Conservation (phyloP, 2,797 vertebrate species). For the Cottoperca gobio region DNA sequence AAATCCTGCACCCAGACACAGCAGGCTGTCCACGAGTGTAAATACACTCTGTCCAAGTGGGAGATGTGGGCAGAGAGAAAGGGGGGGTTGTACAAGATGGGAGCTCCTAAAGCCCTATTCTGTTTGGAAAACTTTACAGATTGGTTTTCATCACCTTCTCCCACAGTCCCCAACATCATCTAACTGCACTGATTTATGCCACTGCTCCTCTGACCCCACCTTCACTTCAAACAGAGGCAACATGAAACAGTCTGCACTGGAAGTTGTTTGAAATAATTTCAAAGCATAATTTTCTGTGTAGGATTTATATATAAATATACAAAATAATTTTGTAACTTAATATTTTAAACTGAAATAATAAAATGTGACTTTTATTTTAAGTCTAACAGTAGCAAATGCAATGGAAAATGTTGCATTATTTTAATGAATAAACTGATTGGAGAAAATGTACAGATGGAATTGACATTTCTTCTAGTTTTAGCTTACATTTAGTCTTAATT, state of each 20-base stretch:
- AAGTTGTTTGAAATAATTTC: no score
- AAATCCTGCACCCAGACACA: slow-evolving; percentile 54
- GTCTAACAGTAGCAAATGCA: no score
- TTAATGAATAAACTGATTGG: no score
- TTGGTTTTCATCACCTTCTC: slow-evolving; percentile 87
- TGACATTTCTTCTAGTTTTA: background rate
- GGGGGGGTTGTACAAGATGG: slow-evolving; percentile 26
- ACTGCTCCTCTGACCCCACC: slow-evolving; percentile 85
- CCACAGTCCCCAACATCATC: slow-evolving; percentile 34
- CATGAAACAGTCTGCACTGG: slow-evolving; percentile 41
- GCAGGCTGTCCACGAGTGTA: slow-evolving; percentile 54
- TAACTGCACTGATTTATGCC: slow-evolving; percentile 87
- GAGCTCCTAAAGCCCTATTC: slow-evolving; percentile 64
- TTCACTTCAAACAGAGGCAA: slow-evolving; percentile 50
- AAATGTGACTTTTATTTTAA: no score
- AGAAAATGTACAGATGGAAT: no score
- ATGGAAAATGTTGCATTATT: no score
- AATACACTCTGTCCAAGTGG: slow-evolving; percentile 17
- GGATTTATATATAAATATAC: no score
- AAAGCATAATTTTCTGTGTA: no score
- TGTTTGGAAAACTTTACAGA: slow-evolving; percentile 83
- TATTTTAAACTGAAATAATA: no score
- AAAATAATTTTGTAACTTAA: no score
- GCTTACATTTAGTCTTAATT: background rate
- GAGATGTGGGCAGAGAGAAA: slow-evolving; percentile 34